Base-by-base conservation (phyloP, 2,113 vertebrate species). In the Phainopepla nitens region DNA sequence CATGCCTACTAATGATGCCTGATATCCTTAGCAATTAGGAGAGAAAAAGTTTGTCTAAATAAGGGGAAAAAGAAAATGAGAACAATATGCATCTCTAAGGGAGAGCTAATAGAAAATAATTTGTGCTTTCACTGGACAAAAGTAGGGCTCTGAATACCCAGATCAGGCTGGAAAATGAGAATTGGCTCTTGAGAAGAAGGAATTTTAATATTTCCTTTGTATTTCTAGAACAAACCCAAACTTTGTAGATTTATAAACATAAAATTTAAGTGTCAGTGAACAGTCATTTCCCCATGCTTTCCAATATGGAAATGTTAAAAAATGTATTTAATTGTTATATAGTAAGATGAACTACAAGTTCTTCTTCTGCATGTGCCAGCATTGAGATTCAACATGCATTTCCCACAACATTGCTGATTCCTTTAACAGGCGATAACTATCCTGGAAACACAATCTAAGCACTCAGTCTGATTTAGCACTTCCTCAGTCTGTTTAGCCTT, bases 361-460 rank as follows among this genome's bases (percentile, higher is more conserved):
- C 41, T 64, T 56, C 4, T 15, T 57, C 54, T 57, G 19, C 20
- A 4, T 25, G n/a, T 36, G 51, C 20, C 42, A 93, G 19, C 28
- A 35, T 0, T 47, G 24, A 44, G 9, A 35, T 77, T 83, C 42
- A 69, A 16, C 1, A 0, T 24, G 15, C 2, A 1, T 65, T 80
- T 87, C 13, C 35, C 22, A n/a, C 11, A 82, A 31, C 11, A 50
- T 3, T 73, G 20, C 20, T 82, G 29, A 29, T 12, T 77, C 4
- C 3, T 65, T 24, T 61, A 47, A 64, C 7, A 41, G 9, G 39
- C 12, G 33, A 45, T 21, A 57, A 5, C 33, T 62, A 58, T 90
- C 13, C 39, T 47, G 29, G 21, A 79, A 62, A 10, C 2, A n/a
- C 45, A 85, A 49, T 10, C 24, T 42, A 50, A 62, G 21, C 17